Base-by-base conservation (phyloP, 2,888 invertebrate species). In the Drosophila mayaguana region DNA sequence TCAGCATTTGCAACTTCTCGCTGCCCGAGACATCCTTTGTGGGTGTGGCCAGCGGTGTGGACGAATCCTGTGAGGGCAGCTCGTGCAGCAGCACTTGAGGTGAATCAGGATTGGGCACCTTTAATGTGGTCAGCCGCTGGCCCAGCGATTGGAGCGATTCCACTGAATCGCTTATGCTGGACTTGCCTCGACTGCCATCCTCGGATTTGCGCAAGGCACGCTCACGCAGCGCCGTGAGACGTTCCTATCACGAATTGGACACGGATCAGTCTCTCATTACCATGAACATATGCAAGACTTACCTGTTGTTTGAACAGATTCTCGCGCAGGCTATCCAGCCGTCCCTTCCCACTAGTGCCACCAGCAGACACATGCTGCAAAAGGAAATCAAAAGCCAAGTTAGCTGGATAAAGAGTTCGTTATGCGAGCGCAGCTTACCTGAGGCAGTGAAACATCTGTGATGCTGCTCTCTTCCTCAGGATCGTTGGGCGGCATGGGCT, bases 1-100 rank as follows among this genome's bases (percentile, higher is more conserved):
- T 92, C 38, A 94, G 83, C 61, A 94, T 90, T 79, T 93, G 92
- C 25, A 94, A 91, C 81, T 94, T 94, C 78, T 94, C 94, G 79
- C 92, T 94, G 42, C 93, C 93, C 54, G 94, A 79, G 4, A 57
- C n/a, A 12, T 56, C 69, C 16, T 65, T 73, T 0, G 25, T 45
- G 16, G 80, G 81, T 22, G 83, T 85, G n/a, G 63, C 66, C 20
- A 78, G 36, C 46, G 79, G 83, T 18, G 83, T 83, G 16, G 78
- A 72, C 18, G 72, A 40, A 36, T 68, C 62, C n/a, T 54, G 59
- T 12, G 63, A 46, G 12, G 20, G 42, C 50, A 57, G 56, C 12
- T 50, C 48, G 20, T 45, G 34, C 4, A 34, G 36, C 4, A 28
- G 36, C 22, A 55, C 12, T 8, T 55, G 54, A 16, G 36, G 25